Evolutionary conservation across 2,797 vertebrate genomes (phyloP), one percentile per base, ranked within the genome.

Genomic region (Lepus oiostolus): DNA sequence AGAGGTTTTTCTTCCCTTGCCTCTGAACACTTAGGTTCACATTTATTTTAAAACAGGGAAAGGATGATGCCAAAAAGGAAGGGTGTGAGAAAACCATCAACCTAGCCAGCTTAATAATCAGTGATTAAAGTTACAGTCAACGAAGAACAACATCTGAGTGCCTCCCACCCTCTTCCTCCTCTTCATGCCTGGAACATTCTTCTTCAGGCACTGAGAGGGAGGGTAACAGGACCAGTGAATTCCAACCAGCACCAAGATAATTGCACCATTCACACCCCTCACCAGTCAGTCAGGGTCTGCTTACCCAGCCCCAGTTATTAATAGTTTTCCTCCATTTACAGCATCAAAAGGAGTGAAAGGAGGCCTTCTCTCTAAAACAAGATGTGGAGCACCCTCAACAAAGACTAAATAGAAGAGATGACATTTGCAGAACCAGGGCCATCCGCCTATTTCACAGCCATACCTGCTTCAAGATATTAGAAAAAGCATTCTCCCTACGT

Each of bases 261-360:
- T 76, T 97, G 67, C 70, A 95, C 90, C 88, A 95, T 90, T 75
- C 90, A 72, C 86, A 77, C 94, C 70, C 75, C 95, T 96, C 91
- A 91, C 67, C 87, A 93, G 58, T 95, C 92, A 96, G 93, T 85
- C 93, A 68, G 68, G 50, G 42, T 54, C 92, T 30, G 19, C 92
- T 96, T 72, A 83, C 47, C 95, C 95, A 96, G 93, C 91, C 96
- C 85, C 68, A 62, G 86, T 96, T 97, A 96, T 97, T 96, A 97
- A 97, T 96, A 97, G 96, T 91, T 83, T 95, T 83, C 94, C 93
- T 93, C 62, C 95, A 97, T 85, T 94, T 95, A 79, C 95, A 95
- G 88, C 77, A 83, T 62, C 86, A 85, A 84, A 91, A 91, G 82
- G 85, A 94, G 63, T 38, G 70, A 88, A 94, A 96, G 70, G 94